Conservation (phyloP, 37 sponge, comb jelly and placozoan genomes). For the Aplysina aerophoba region DNA sequence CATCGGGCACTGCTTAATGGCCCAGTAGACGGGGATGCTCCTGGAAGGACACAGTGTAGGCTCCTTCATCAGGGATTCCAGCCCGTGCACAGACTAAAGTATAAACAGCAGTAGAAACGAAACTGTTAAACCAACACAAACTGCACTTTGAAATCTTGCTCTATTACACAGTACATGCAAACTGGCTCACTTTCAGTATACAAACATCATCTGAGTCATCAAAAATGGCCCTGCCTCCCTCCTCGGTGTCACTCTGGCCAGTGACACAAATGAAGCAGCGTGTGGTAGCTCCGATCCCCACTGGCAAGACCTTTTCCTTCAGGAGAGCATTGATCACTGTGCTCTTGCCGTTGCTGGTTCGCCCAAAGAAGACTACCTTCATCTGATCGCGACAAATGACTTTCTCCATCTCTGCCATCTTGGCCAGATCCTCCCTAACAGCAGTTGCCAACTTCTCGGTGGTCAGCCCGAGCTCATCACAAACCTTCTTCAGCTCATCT, state of each 20-base stretch:
- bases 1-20: slow-evolving; percentile 76
- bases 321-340: slow-evolving; percentile 95
- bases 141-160: no score
- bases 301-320: slow-evolving; percentile 82
- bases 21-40: slow-evolving; percentile 86
- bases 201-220: slow-evolving; percentile 56
- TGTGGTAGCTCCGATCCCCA: slow-evolving; percentile 93
- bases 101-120: no score
- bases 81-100: slow-evolving; percentile 39
- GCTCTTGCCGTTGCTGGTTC: slow-evolving; percentile 98
- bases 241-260: slow-evolving; percentile 62
- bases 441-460: slow-evolving; percentile 20
- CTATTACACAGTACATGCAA: no score
- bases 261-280: slow-evolving; percentile 91
- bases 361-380: slow-evolving; percentile 98
- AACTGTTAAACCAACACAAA: no score
- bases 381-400: slow-evolving; percentile 81
- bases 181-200: slow-evolving; percentile 65
- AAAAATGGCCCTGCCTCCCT: slow-evolving; percentile 63
- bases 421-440: neutral
- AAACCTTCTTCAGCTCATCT: slow-evolving; percentile 37
- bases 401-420: slow-evolving; percentile 62
- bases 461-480: neutral
- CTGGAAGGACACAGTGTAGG: slow-evolving; percentile 70
- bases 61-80: slow-evolving; percentile 78